These are phyloP conservation scores for Platycheirus albimanus DNA, from an alignment of 2,888 invertebrate genomes.

Conservation along the genomic window DNA sequence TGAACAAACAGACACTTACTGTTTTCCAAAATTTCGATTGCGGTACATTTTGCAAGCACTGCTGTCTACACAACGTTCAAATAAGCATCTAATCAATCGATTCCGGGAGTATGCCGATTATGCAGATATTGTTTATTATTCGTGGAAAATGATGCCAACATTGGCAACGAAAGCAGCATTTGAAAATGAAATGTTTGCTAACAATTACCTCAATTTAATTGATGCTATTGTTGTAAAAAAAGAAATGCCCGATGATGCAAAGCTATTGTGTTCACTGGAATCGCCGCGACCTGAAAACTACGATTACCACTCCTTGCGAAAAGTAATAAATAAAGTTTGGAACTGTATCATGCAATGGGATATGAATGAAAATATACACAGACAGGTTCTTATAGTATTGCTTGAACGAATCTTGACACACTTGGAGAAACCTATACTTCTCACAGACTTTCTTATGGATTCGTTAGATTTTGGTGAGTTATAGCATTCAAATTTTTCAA, in stretches of 20 bases:
- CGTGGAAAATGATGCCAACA: slow-evolving; percentile 86
- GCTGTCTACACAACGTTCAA: slow-evolving; percentile 86
- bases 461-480: slow-evolving; percentile 90
- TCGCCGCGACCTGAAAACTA: slow-evolving; percentile 80
- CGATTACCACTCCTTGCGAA: slow-evolving; percentile 84
- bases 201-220: slow-evolving; percentile 86
- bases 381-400: slow-evolving; percentile 90
- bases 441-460: slow-evolving; percentile 96
- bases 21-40: slow-evolving; percentile 87
- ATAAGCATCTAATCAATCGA: slow-evolving; percentile 85
- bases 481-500: background rate
- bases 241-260: slow-evolving; percentile 75
- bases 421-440: slow-evolving; percentile 90
- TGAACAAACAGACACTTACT: slow-evolving; percentile 83
- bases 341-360: slow-evolving; percentile 89
- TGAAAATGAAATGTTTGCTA: slow-evolving; percentile 84
- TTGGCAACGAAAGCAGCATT: slow-evolving; percentile 84
- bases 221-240: slow-evolving; percentile 84
- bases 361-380: slow-evolving; percentile 87
- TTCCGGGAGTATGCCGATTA: slow-evolving; percentile 90
- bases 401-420: slow-evolving; percentile 92
- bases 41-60: slow-evolving; percentile 87
- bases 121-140: slow-evolving; percentile 89
- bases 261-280: slow-evolving; percentile 83
- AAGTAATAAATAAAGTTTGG: slow-evolving; percentile 90